These are phyloP conservation scores for Diadema setosum DNA, from an alignment of 35 echinoderm and acorn worm species.

Conservation along the genomic window DNA sequence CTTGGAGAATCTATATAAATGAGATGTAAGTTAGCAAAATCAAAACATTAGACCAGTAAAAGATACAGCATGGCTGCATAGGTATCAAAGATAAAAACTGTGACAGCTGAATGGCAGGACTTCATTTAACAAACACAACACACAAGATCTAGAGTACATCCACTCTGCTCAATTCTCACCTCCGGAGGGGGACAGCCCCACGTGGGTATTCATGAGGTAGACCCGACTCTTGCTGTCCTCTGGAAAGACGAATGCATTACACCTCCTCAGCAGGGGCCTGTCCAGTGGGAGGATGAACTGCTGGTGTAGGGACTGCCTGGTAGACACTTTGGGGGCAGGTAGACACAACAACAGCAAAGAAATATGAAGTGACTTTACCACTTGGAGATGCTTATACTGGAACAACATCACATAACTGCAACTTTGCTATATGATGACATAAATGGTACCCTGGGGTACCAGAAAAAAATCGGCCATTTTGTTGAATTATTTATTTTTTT, in stretches of 20 bases:
- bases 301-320: conserved; percentile 45
- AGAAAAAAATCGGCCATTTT: too few species aligned
- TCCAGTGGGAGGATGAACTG: conserved; percentile 61
- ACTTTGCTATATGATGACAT: too few species aligned
- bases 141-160: not conserved
- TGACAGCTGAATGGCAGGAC: not conserved
- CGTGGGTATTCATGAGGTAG: conserved; percentile 85
- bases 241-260: conserved; percentile 68
- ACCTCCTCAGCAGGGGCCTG: conserved; percentile 75
- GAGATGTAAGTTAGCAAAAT: too few species aligned
- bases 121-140: not conserved
- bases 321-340: conserved; percentile 55
- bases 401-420: too few species aligned
- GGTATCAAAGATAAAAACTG: not conserved
- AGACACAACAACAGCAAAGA: too few species aligned
- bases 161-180: not conserved
- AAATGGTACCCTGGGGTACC: too few species aligned
- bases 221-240: conserved; percentile 31
- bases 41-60: too few species aligned
- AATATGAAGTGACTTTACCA: too few species aligned
- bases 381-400: too few species aligned
- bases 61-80: not conserved
- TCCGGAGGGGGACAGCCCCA: conserved; percentile 69
- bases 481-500: too few species aligned
- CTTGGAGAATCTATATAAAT: too few species aligned